A percentile compares a stretch with the other conserved stretches of the same genome.
phyloP scores from a whole-genome alignment of 2,113 vertebrate genomes.

The Urocynchramus pylzowi region DNA sequence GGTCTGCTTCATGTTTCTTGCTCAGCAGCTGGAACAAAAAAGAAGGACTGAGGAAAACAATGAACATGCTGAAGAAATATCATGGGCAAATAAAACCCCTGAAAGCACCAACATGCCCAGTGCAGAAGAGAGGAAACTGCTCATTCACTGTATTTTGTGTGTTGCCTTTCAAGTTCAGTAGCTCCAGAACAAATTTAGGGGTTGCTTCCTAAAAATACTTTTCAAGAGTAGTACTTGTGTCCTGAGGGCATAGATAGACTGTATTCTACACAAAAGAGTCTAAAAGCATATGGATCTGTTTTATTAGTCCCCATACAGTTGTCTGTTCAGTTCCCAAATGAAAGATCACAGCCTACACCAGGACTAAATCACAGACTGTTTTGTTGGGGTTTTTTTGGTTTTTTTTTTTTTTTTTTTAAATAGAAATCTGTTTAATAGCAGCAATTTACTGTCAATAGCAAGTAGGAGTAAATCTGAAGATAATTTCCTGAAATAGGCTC shows the following conservation, averaged over 20 bases:
- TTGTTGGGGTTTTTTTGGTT: not conserved
- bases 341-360: not conserved
- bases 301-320: not conserved
- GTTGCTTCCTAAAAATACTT: not conserved
- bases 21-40: not conserved
- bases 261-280: not conserved
- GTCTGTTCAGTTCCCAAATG: not conserved
- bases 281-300: not conserved
- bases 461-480: slow-evolving; percentile 14
- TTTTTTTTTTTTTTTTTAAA: not conserved
- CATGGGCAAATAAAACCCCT: not conserved
- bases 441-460: not conserved
- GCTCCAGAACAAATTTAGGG: not conserved
- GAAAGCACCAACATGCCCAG: not conserved
- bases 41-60: not conserved
- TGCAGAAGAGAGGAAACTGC: not conserved
- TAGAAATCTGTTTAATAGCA: not conserved
- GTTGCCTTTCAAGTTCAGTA: not conserved
- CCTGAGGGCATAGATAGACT: not conserved
- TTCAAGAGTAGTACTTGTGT: not conserved
- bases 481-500: not conserved
- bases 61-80: not conserved
- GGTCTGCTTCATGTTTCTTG: not conserved
- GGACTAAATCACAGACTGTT: not conserved
- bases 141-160: not conserved